Evolutionary conservation across 1,140 invertebrate genomes (phyloP).

Genomic region (Euwallacea fornicatus): DNA sequence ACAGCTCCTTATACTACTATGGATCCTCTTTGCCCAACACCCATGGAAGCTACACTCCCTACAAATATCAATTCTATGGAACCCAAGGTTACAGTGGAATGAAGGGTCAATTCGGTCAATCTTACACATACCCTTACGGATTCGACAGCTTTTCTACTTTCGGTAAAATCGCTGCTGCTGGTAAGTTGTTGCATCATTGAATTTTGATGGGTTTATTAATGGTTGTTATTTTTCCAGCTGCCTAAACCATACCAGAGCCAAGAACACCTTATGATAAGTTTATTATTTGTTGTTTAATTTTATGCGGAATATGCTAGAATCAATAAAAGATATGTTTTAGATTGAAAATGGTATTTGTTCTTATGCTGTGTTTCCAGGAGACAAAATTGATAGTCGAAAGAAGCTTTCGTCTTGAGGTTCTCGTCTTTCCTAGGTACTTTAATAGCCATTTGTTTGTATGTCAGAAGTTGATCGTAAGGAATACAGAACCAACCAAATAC

Average conservation of each 20-base stretch:
- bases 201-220: neutral
- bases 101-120: neutral
- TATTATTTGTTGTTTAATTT: no score
- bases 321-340: no score
- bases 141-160: neutral
- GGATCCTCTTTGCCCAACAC: neutral
- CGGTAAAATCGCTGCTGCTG: neutral
- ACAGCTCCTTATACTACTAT: slow-evolving; percentile 11
- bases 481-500: no score
- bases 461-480: no score
- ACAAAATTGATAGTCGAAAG: no score
- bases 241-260: slow-evolving; percentile 6
- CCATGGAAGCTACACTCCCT: slow-evolving; percentile 20
- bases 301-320: no score
- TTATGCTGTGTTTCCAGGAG: no score
- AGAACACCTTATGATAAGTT: no score
- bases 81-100: neutral
- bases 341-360: no score
- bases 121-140: neutral
- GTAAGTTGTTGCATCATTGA: neutral
- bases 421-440: no score
- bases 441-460: no score
- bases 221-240: slow-evolving; percentile 16
- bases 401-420: no score
- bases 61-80: slow-evolving; percentile 20